Evolutionary conservation across 2,888 invertebrate species (phyloP), one percentile per base, ranked within the genome.

Genomic region (Clunio marinus): DNA sequence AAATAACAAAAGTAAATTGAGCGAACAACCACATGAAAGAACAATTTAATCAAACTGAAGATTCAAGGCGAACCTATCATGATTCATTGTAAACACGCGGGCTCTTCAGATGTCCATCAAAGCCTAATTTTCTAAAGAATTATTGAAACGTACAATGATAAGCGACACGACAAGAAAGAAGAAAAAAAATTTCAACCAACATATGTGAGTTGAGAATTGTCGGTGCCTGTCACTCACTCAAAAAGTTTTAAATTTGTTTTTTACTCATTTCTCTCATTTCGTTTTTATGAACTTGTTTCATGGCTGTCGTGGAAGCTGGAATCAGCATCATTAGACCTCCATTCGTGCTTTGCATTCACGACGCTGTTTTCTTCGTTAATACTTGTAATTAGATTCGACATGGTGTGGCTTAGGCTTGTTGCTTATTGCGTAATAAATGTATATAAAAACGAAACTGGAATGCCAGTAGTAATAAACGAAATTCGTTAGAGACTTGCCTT

Each of bases 291-390:
- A 63, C 45, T 37, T 63, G 35, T 63, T 46, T 63, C 15, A 63
- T 63, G 51, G 66, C 46, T 45, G 63, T 45, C 63, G 27, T 45
- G 41, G 63, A 63, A 63, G 66, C 66, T 66, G 51, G 66, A 66
- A 28, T 51, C 32, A 35, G 32, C 45, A 51, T 51, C 65, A 66
- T 51, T 66, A 28, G 35, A 28, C 28, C 37, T 46, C 25, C 24
- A 35, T 60, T 37, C 37, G 41, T 35, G 41, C 20, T 57, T 22
- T 22, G 57, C 57, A 24, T 46, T 46, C 46, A n/a, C 5, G 17
- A 51, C 27, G 25, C 24, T 8, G 22, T 13, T 32, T 32, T 32
- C 28, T 41, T n/a, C 41, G 24, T 25, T 13, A n/a, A 57, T 57
- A 24, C 59, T 41, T 51, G 22, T 46, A 65, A 46, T 65, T 65